Evolutionary conservation across 2,888 invertebrate species (phyloP).

Genomic region (Athrips mouffetella): DNA sequence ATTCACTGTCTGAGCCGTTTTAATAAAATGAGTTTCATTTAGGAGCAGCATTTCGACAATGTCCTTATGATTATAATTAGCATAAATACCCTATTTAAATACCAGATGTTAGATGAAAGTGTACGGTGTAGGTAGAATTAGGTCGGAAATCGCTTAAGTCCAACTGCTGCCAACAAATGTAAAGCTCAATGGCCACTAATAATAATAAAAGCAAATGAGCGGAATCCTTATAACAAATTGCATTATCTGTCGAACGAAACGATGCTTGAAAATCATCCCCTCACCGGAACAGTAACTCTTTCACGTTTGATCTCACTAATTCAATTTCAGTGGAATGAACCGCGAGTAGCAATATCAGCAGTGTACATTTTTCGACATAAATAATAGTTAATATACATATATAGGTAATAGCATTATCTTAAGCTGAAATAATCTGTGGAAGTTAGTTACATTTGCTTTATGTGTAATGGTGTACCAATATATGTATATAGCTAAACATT

Average conservation of each 20-base stretch:
- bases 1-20: constrained; percentile 34
- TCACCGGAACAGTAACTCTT: constrained; percentile 44
- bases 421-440: no score
- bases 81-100: constrained; percentile 58
- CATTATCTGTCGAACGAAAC: constrained; percentile 58
- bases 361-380: no score
- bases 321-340: not conserved
- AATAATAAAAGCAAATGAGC: constrained; percentile 63
- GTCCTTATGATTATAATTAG: constrained; percentile 54
- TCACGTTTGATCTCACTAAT: constrained; percentile 36
- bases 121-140: constrained; percentile 28
- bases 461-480: no score
- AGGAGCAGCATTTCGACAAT: constrained; percentile 41
- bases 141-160: constrained; percentile 36
- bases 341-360: no score
- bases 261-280: constrained; percentile 50
- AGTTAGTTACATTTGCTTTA: no score
- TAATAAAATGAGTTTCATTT: constrained; percentile 45
- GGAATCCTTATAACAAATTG: constrained; percentile 65
- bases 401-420: no score
- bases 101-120: constrained; percentile 47
- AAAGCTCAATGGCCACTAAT: constrained; percentile 55
- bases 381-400: no score
- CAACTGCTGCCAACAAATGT: constrained; percentile 42
- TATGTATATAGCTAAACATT: no score